Base-by-base conservation (phyloP, 2,797 vertebrate genomes). In the Coreius guichenoti region DNA sequence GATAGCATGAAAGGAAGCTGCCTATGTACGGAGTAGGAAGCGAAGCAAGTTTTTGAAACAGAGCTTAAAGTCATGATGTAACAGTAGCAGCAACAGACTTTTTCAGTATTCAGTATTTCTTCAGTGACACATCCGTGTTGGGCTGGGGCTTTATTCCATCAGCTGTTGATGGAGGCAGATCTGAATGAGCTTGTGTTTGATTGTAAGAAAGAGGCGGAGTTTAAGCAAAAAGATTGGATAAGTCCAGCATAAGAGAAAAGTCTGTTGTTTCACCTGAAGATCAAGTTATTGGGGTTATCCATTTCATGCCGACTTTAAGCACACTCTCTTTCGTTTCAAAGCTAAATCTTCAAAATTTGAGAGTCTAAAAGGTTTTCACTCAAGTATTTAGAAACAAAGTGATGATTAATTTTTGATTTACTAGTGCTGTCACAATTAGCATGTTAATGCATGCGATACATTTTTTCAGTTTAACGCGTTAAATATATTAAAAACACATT, bases 361-460 rank as follows among this genome's bases (percentile, higher is more conserved):
- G 4, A 29, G 16, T 68, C 23, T 65, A 33, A 83, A 83, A 76
- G 21, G 19, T 56, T 43, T 31, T 26, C 56, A 58, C 56, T 83
- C 61, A 83, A n/a, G 54, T 54, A 49, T 36, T 16, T 36, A 70
- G 75, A n/a, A 69, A 69, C 49, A 69, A 26, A 69, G 73, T 26
- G 7, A 67, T 56, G 19, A n/a, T 77, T 70, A 29, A 45, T 5
- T 39, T 68, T 49, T 4, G 21, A 3, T 49, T 61, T 73, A 47
- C 23, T 47, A 70, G 39, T 39, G 36, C 36, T 39, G 36, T 8
- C 3, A 39, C 8, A 39, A 39, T 36, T 36, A 33, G 33, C 33
- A 33, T 33, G 33, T 33, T 33, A 33, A 33, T 33, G 33, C 33
- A 33, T 33, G 3, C 33, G 33, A 33, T 33, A 3, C 2, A 33